Percentiles rank a stretch among this genome's conserved stretches.
Conservation (phyloP, 2,113 vertebrate species). For the Hylia prasina region DNA sequence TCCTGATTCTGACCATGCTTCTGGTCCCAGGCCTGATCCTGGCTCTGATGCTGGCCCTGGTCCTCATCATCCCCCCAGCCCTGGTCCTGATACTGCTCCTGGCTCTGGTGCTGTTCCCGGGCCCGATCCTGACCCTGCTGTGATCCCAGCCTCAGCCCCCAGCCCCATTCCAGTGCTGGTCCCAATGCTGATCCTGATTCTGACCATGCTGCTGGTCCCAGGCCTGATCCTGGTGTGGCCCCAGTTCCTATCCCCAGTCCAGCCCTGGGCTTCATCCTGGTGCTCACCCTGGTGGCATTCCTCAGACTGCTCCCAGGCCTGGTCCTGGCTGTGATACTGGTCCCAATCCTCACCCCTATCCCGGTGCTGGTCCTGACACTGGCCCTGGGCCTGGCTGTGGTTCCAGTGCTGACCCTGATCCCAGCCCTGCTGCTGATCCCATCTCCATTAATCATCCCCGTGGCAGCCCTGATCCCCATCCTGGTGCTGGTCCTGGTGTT, state of each 20-base stretch:
- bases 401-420: neutral
- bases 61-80: neutral
- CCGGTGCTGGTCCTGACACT: neutral
- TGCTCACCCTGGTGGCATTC: neutral
- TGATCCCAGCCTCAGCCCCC: neutral
- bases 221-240: neutral
- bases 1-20: neutral
- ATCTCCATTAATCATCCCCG: neutral
- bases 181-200: neutral
- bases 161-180: neutral
- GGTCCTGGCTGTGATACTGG: neutral
- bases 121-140: neutral
- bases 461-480: neutral
- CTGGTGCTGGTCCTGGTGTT: neutral
- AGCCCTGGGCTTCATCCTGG: neutral
- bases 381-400: neutral
- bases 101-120: neutral
- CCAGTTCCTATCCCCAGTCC: neutral
- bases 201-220: neutral
- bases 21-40: neutral
- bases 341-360: accelerated
- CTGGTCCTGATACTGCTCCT: neutral
- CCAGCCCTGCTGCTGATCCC: neutral
- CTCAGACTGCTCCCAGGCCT: neutral
- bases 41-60: neutral